phyloP scores from a whole-genome alignment of 2,888 invertebrate species.

The Latrodectus hesperus region DNA sequence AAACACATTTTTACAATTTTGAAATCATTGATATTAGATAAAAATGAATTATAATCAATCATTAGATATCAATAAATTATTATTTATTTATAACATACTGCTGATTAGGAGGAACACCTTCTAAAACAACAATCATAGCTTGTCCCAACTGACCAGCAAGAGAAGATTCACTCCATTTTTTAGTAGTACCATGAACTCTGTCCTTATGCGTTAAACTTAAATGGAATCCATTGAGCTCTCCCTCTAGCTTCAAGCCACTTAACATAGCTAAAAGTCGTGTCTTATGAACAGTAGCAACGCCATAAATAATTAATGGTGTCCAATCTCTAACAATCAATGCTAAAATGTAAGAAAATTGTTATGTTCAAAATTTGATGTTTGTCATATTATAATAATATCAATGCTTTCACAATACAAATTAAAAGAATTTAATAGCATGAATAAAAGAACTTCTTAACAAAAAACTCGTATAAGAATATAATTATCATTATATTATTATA shows the following conservation, averaged over 20 bases:
- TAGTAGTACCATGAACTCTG: conserved; percentile 77
- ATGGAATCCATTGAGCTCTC: conserved; percentile 92
- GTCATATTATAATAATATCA: too few relatives aligned
- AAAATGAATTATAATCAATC: background rate
- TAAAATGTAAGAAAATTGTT: conserved; percentile 26
- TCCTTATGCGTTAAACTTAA: conserved; percentile 94
- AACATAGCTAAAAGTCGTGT: conserved; percentile 90
- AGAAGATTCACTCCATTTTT: conserved; percentile 74
- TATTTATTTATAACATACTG: conserved; percentile 80
- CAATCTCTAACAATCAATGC: conserved; percentile 64
- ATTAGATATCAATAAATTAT: background rate
- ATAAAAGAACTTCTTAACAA: too few relatives aligned
- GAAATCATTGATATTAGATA: background rate
- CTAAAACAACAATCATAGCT: conserved; percentile 92
- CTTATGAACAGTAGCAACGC: conserved; percentile 89
- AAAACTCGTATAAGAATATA: too few relatives aligned
- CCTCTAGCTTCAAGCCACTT: conserved; percentile 94
- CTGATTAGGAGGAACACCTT: conserved; percentile 91
- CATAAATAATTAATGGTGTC: conserved; percentile 80
- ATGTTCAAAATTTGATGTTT: background rate
- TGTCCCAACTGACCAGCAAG: conserved; percentile 90
- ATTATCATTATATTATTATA: too few relatives aligned
- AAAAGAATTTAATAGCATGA: too few relatives aligned
- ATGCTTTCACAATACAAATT: too few relatives aligned
- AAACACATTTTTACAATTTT: background rate